Base-by-base conservation (phyloP, 2,797 vertebrate species). In the Chaunax sp. region DNA sequence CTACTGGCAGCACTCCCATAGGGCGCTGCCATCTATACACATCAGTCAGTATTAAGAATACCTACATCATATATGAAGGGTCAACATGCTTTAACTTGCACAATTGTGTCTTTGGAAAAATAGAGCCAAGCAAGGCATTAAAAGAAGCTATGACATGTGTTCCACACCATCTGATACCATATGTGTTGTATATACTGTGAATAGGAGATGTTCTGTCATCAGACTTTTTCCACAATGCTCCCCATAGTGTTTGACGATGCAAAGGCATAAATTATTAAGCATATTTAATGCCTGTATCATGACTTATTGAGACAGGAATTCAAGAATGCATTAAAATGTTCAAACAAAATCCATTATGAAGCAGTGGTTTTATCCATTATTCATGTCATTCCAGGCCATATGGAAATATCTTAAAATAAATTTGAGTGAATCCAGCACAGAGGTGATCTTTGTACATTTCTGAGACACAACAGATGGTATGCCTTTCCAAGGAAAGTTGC, bases 291-390 rank as follows among this genome's bases (percentile, higher is more conserved):
- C 66, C 53, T 33, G 49, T 57, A 56, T 33, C 19, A 4, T 22
- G 16, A 75, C 25, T 51, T 47, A 43, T 28, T 19, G 2, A 68
- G 3, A 61, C 78, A 68, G 76, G 53, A 65, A 62, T 25, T 57
- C 13, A 68, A 75, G 43, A 69, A 67, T 54, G 38, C 46, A 70
- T 59, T 54, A 12, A 78, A 85, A 67, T 53, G 52, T 78, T 75
- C 65, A 74, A 75, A 80, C 54, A 70, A 69, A 56, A 69, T 83
- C 69, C 45, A 69, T 49, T 41, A 51, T 38, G 43, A 83, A 80
- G 63, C 90, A 93, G 91, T 92, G 91, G 91, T 92, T 90, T 78
- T 67, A 83, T 85, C 88, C 86, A 84, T 72, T 74, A 55, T 38
- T 75, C 61, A 50, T 72, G 43, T 82, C 38, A 43, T 64, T 76